Evolutionary conservation across 2,797 vertebrate genomes (phyloP).

Genomic region (Octomys mimax): DNA sequence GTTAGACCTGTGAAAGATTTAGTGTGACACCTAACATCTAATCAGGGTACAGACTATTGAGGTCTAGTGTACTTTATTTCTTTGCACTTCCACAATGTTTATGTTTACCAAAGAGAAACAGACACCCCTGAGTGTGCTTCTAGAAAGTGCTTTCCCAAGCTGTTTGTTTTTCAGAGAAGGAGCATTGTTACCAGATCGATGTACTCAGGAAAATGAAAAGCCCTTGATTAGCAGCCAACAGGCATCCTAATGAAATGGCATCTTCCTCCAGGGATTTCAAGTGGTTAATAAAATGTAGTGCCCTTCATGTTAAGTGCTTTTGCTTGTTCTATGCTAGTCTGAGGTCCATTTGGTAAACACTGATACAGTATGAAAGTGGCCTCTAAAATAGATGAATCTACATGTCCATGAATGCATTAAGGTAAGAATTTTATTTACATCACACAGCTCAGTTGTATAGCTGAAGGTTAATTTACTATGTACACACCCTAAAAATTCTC

Average conservation of each 20-base stretch:
- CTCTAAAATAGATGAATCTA: background rate
- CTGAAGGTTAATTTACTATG: background rate
- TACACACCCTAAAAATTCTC: background rate
- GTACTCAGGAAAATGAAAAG: constrained; percentile 79
- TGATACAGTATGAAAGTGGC: background rate
- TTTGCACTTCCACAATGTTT: background rate
- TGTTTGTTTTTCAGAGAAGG: constrained; percentile 55
- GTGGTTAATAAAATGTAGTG: constrained; percentile 67
- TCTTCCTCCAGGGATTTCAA: constrained; percentile 70
- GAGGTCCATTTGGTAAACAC: background rate
- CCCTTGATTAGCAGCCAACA: constrained; percentile 74
- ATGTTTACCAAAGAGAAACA: background rate
- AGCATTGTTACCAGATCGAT: constrained; percentile 71
- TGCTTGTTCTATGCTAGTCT: constrained; percentile 31
- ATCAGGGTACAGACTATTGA: background rate
- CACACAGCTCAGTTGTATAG: background rate
- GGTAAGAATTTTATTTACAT: background rate
- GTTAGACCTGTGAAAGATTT: background rate
- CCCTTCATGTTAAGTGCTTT: constrained; percentile 51
- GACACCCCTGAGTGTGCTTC: background rate
- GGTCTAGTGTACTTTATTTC: background rate
- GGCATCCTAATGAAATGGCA: constrained; percentile 75
- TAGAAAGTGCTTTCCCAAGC: constrained; percentile 29
- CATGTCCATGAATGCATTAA: background rate
- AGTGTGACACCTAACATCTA: background rate